Percentiles rank a stretch among this genome's conserved stretches.
Evolutionary conservation across 2,113 vertebrate genomes (phyloP).

Genomic region (Synchiropus splendidus): DNA sequence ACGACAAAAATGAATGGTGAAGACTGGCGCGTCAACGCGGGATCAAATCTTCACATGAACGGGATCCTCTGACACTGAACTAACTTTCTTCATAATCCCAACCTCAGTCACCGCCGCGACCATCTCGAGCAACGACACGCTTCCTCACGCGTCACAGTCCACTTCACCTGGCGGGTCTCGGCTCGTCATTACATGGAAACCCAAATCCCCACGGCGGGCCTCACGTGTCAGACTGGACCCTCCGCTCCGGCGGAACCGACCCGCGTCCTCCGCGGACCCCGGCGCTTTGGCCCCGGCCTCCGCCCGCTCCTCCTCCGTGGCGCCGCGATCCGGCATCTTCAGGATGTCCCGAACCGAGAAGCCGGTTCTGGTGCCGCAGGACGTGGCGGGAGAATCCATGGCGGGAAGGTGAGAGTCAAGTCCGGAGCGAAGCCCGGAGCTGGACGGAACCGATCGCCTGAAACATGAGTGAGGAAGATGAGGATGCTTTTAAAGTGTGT

Average conservation of each 20-base stretch:
- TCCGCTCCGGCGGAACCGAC: conserved; percentile 65
- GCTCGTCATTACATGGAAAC: no score
- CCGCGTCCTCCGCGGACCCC: conserved; percentile 61
- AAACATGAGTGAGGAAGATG: no score
- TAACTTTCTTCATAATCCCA: no score
- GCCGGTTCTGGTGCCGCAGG: conserved; percentile 76
- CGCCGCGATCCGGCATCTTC: conserved; percentile 76
- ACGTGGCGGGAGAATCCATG: conserved; percentile 70
- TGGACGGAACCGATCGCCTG: no score
- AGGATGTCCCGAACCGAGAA: conserved; percentile 92
- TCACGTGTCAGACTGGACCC: conserved; percentile 78
- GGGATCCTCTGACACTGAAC: no score
- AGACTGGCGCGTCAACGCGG: no score
- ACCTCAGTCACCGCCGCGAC: no score
- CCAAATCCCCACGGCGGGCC: conserved; percentile 23
- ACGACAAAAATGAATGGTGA: no score
- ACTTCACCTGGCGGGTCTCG: no score
- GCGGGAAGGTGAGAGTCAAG: no score
- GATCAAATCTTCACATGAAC: no score
- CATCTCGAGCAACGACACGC: conserved; percentile 58
- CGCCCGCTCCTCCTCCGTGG: conserved; percentile 75
- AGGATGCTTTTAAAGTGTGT: conserved; percentile 1
- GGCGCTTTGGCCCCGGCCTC: conserved; percentile 26
- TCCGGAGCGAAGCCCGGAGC: no score
- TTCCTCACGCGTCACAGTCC: neutral